Evolutionary conservation across 1,140 invertebrate genomes (phyloP).

Genomic region (Aporrectodea caliginosa): DNA sequence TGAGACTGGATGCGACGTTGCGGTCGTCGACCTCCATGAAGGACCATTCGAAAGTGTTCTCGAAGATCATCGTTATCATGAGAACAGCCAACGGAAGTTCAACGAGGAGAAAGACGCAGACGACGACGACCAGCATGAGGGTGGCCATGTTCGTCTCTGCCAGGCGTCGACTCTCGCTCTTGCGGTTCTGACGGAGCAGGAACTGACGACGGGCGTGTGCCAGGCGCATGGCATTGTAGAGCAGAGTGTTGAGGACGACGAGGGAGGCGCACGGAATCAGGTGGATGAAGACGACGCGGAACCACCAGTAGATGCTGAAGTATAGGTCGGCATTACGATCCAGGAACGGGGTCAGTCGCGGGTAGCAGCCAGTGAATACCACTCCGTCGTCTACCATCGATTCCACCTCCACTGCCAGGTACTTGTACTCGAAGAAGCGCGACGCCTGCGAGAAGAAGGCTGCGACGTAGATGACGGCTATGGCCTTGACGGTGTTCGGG

Average conservation of each 20-base stretch:
- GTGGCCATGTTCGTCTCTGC: not conserved
- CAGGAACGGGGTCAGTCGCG: not conserved
- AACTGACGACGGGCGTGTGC: conserved; percentile 74
- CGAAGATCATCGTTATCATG: not conserved
- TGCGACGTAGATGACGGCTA: conserved; percentile 69
- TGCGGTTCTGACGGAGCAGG: conserved; percentile 73
- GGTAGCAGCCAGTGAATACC: not conserved
- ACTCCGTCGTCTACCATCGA: conserved; percentile 63
- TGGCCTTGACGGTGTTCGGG: conserved; percentile 72
- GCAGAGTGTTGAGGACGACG: conserved; percentile 79
- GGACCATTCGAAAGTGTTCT: not conserved
- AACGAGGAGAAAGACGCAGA: not conserved
- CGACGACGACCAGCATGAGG: not conserved
- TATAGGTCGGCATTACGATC: conserved; percentile 62
- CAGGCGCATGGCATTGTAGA: conserved; percentile 76
- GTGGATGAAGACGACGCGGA: conserved; percentile 85
- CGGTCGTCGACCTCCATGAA: not conserved
- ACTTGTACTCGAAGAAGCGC: conserved; percentile 67
- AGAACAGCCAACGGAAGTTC: not conserved
- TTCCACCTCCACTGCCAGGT: conserved; percentile 57
- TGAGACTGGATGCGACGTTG: not conserved
- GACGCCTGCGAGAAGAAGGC: conserved; percentile 75
- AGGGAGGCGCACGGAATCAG: conserved; percentile 80
- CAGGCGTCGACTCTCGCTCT: not conserved
- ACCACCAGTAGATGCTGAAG: conserved; percentile 74